A percentile compares a stretch with the other conserved stretches of the same genome.
phyloP scores from a whole-genome alignment of 1,140 invertebrate genomes.

The Neoseiulus cucumeris region DNA sequence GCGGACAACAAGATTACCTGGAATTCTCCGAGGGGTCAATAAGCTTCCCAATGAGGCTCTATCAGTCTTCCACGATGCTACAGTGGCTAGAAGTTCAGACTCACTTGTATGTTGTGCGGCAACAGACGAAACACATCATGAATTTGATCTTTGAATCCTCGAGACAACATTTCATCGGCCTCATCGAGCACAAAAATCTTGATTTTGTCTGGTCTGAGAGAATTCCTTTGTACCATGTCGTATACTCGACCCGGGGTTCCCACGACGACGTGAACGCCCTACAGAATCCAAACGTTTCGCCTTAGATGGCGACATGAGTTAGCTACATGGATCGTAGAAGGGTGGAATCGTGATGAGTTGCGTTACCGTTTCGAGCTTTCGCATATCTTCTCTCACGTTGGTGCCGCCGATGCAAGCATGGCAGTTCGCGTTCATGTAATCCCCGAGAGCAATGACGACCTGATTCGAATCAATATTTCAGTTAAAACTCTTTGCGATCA shows the following conservation, averaged over 20 bases:
- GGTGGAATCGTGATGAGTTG: too few relatives aligned
- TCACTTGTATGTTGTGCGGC: constrained; percentile 63
- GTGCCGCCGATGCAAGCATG: constrained; percentile 98
- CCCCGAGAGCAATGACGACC: constrained; percentile 89
- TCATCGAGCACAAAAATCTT: constrained; percentile 38
- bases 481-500: too few relatives aligned
- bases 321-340: too few relatives aligned
- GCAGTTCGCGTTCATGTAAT: constrained; percentile 73
- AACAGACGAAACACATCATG: constrained; percentile 93
- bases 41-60: too few relatives aligned
- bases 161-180: constrained; percentile 37
- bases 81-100: background rate
- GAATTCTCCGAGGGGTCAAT: constrained; percentile 17
- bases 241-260: constrained; percentile 36
- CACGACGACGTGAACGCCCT: constrained; percentile 34
- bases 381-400: constrained; percentile 86
- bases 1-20: constrained; percentile 31
- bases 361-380: constrained; percentile 50
- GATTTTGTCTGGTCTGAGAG: constrained; percentile 29
- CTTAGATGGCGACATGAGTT: too few relatives aligned
- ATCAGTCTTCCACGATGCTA: too few relatives aligned
- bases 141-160: constrained; percentile 46
- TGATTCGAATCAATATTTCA: constrained; percentile 29
- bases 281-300: too few relatives aligned
- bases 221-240: constrained; percentile 32